Percentiles rank a stretch among this genome's conserved stretches.
These are phyloP conservation scores for Andrena bicolor DNA, from an alignment of 2,888 invertebrate species.

Conservation along the genomic window DNA sequence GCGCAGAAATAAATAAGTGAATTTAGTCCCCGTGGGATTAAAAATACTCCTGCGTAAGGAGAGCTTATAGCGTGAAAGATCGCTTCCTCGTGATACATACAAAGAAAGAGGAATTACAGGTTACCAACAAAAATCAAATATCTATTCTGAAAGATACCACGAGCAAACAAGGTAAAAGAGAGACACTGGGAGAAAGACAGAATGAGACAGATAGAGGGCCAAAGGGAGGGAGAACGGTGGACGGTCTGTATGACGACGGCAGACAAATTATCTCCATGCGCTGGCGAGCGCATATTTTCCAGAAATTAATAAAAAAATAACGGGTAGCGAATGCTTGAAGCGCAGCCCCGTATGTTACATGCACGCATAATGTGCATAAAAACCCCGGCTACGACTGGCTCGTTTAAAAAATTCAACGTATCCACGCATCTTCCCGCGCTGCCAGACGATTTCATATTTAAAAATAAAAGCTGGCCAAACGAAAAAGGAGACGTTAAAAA, in stretches of 20 bases:
- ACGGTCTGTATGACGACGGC: constrained; percentile 38
- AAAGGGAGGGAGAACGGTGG: constrained; percentile 12
- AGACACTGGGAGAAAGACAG: background rate
- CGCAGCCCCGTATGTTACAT: constrained; percentile 39
- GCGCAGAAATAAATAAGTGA: background rate
- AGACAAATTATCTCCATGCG: constrained; percentile 57
- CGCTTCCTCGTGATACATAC: background rate
- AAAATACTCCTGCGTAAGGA: constrained; percentile 1
- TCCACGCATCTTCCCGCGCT: constrained; percentile 13
- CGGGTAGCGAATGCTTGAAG: constrained; percentile 41
- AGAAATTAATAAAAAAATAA: constrained; percentile 65
- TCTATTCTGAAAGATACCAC: constrained; percentile 34
- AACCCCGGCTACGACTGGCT: constrained; percentile 40
- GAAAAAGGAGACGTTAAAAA: background rate
- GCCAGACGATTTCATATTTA: constrained; percentile 38
- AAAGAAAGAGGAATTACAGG: constrained; percentile 4
- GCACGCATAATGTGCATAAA: constrained; percentile 56
- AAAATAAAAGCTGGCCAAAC: background rate
- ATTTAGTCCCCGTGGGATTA: background rate
- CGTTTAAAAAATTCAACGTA: constrained; percentile 55
- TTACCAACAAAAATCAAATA: constrained; percentile 45
- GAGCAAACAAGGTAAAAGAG: constrained; percentile 8
- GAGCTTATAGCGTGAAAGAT: constrained; percentile 11
- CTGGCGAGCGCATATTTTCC: constrained; percentile 58
- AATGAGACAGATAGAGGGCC: no score